Evolutionary conservation across 2,797 vertebrate species (phyloP), one percentile per base, ranked within the genome.

Genomic region (Poecilia gillii): DNA sequence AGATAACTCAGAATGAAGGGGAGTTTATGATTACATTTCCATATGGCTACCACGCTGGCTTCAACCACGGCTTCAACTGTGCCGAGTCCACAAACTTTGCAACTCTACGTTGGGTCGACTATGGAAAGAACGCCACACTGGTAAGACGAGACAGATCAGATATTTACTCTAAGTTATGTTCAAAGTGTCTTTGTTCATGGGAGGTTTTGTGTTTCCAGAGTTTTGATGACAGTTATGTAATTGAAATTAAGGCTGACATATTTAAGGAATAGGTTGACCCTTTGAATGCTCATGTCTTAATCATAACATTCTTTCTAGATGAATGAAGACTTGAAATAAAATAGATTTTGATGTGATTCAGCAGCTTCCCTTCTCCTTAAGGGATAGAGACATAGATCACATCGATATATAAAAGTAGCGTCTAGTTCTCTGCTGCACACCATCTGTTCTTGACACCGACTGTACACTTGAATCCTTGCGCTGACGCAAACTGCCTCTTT

Each of bases 11-110:
- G 89, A 97, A 98, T 36, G 98, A 97, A 0, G 99, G 99, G 0
- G 98, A 99, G 90, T 99, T 99, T n/a, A 99, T 99, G 98, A 88
- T 99, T 82, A 99, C 99, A 0, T 99, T 99, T 79, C 98, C 98
- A 1, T 99, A 99, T 0, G 99, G 99, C 47, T 99, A 99, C 93
- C 99, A 99, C 0, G 99, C 99, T 0, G 98, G 99, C 55, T 99
- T 99, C 94, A 99, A 99, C 62, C 99, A 99, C 0, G 98, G 99
- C 55, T 99, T 99, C 96, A 99, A 99, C 95, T 99, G 99, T 0
- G 98, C 99, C 0, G 99, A 99, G 83, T 99, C 99, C 20, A 99
- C 99, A 76, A 99, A 99, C 93, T 99, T 99, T 0, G 99, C 99
- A 83, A 99, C 98, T 0, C 91, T 99, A 79, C 97, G 98, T 62